These are phyloP conservation scores for Erebia epiphron DNA, from an alignment of 2,888 invertebrate species.

Conservation along the genomic window DNA sequence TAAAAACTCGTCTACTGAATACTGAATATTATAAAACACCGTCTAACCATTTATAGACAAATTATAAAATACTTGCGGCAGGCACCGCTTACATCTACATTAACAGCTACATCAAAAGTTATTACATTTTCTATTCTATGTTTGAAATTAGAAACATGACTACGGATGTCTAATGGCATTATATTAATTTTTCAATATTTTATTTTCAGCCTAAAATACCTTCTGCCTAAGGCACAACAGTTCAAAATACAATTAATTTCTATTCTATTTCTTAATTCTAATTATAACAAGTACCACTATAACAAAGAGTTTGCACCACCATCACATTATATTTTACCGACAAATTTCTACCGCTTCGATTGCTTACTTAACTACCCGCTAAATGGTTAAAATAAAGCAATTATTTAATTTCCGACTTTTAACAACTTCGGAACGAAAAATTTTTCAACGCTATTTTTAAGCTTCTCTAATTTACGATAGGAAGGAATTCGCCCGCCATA, in stretches of 20 bases:
- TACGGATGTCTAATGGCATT: conserved; percentile 39
- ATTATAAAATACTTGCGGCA: conserved; percentile 56
- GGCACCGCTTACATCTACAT: conserved; percentile 64
- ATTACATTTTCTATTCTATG: conserved; percentile 65
- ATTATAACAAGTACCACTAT: conserved; percentile 62
- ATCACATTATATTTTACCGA: conserved; percentile 61
- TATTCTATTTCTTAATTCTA: conserved; percentile 70
- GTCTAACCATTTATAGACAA: conserved; percentile 44
- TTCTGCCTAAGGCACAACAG: conserved; percentile 67
- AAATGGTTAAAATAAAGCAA: conserved; percentile 42
- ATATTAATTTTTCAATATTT: conserved; percentile 32
- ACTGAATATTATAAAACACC: conserved; percentile 53
- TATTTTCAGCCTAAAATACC: conserved; percentile 44
- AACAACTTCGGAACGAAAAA: conserved; percentile 42
- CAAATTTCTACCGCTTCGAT: conserved; percentile 40
- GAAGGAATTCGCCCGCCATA: conserved; percentile 66
- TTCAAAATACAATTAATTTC: conserved; percentile 53
- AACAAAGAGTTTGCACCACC: conserved; percentile 81
- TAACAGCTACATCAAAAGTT: conserved; percentile 60
- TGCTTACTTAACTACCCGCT: conserved; percentile 42
- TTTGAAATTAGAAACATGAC: conserved; percentile 40
- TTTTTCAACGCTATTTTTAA: conserved; percentile 52
- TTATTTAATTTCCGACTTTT: conserved; percentile 48
- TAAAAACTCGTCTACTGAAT: conserved; percentile 58
- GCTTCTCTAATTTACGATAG: conserved; percentile 68